phyloP scores from a whole-genome alignment of 2,888 invertebrate genomes.

The Apodemia duryi region DNA sequence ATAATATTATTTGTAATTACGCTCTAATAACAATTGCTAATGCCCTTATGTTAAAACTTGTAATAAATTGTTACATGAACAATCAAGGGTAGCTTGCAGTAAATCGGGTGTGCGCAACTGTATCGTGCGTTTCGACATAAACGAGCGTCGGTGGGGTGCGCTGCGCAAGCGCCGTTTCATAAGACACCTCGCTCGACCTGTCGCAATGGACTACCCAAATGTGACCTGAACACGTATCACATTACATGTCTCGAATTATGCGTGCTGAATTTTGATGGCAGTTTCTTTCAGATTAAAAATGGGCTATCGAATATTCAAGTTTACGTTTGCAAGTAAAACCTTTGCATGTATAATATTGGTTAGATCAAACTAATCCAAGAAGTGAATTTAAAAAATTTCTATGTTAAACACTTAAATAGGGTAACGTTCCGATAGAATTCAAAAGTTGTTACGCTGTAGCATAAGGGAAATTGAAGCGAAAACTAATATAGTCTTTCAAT shows the following conservation, averaged over 20 bases:
- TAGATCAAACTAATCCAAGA: not conserved
- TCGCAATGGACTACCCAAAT: conserved; percentile 76
- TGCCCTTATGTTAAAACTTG: not conserved
- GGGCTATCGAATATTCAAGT: not conserved
- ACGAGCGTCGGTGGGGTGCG: conserved; percentile 56
- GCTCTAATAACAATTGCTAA: not conserved
- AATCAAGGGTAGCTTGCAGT: conserved; percentile 44
- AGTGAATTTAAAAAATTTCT: not conserved
- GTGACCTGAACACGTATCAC: conserved; percentile 75
- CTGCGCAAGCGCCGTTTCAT: conserved; percentile 76
- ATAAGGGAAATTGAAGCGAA: too few species aligned
- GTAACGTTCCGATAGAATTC: too few species aligned
- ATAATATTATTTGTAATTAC: not conserved
- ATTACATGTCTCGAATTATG: conserved; percentile 55
- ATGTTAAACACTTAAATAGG: too few species aligned
- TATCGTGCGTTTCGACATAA: conserved; percentile 68
- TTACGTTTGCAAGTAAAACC: too few species aligned
- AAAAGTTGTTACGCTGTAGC: too few species aligned
- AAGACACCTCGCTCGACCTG: conserved; percentile 73
- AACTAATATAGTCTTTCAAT: too few species aligned
- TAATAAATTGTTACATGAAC: conserved; percentile 7
- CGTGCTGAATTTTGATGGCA: conserved; percentile 40
- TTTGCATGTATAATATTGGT: not conserved
- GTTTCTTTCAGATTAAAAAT: conserved; percentile 6
- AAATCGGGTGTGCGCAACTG: conserved; percentile 59